Percentiles rank a stretch among this genome's conserved stretches.
Evolutionary conservation across 2,888 invertebrate genomes (phyloP).

Genomic region (Macrosoma leucophasiata): DNA sequence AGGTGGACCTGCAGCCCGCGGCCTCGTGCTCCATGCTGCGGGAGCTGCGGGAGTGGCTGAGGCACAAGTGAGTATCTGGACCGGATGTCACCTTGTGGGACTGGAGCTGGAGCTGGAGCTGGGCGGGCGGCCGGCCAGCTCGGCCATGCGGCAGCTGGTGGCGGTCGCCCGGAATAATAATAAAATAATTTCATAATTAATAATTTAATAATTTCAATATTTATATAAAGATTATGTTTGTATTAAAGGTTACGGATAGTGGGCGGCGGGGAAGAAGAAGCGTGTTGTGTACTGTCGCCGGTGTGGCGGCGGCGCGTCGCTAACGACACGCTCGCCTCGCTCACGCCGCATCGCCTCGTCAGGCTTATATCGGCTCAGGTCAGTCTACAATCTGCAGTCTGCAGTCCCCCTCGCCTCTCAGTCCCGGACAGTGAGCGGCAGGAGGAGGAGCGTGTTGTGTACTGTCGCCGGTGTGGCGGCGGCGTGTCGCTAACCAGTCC

Average conservation of each 20-base stretch:
- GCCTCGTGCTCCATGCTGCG: too few relatives aligned
- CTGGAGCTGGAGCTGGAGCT: too few relatives aligned
- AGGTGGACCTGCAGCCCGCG: too few relatives aligned
- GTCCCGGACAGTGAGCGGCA: conserved; percentile 39
- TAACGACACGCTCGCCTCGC: conserved; percentile 79
- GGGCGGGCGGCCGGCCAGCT: too few relatives aligned
- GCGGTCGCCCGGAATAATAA: too few relatives aligned
- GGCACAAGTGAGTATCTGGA: too few relatives aligned
- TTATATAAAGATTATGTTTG: not conserved
- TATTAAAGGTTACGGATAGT: conserved; percentile 35
- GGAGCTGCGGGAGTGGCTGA: too few relatives aligned
- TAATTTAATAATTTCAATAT: too few relatives aligned
- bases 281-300: conserved; percentile 56
- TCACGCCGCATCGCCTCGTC: conserved; percentile 82
- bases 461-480: conserved; percentile 78
- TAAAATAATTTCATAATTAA: too few relatives aligned
- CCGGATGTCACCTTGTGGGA: too few relatives aligned
- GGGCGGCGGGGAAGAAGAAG: conserved; percentile 68
- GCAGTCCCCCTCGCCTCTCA: not conserved
- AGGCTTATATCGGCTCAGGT: conserved; percentile 78
- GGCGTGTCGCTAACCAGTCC: conserved; percentile 83
- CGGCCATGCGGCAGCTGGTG: too few relatives aligned
- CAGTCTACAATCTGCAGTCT: not conserved
- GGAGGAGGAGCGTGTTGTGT: conserved; percentile 72
- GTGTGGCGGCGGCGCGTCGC: conserved; percentile 84